Conservation (phyloP, 2,113 vertebrate genomes). For the Zapus hudsonius region DNA sequence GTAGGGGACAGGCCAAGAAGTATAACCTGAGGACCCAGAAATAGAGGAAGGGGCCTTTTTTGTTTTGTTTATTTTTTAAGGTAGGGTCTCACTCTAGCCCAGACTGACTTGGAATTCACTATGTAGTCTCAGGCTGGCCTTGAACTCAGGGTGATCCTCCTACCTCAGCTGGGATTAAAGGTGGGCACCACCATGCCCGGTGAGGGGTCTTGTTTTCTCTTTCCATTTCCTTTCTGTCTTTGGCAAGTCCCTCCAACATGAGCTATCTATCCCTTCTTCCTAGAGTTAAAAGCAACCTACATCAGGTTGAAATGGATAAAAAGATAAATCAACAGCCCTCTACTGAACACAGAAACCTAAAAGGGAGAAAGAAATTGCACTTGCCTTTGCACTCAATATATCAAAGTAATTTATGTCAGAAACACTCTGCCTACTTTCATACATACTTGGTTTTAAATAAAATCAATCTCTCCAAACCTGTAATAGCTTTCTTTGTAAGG, state of each 20-base stretch:
- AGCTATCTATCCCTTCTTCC: background rate
- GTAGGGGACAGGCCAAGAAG: rapidly evolving
- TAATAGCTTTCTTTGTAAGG: constrained; percentile 68
- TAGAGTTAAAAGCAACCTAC: constrained; percentile 16
- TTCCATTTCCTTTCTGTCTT: background rate
- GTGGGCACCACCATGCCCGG: no score
- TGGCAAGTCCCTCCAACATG: background rate
- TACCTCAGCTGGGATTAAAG: no score
- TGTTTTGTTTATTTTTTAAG: no score
- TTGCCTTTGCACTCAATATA: constrained; percentile 72
- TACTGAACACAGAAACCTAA: constrained; percentile 59
- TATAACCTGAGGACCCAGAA: background rate
- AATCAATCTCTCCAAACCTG: constrained; percentile 72
- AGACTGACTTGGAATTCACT: no score
- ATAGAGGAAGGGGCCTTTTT: background rate
- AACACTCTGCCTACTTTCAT: constrained; percentile 69
- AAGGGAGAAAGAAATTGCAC: constrained; percentile 70
- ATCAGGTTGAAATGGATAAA: constrained; percentile 47
- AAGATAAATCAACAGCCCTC: constrained; percentile 68
- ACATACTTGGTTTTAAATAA: constrained; percentile 78
- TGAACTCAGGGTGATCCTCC: no score
- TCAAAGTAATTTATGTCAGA: constrained; percentile 78
- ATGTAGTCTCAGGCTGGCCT: no score
- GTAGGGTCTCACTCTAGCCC: no score
- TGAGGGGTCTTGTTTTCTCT: no score